Percentiles rank a stretch among this genome's conserved stretches.
Evolutionary conservation across 1,140 invertebrate species (phyloP).

Genomic region (Antheraea pernyi): DNA sequence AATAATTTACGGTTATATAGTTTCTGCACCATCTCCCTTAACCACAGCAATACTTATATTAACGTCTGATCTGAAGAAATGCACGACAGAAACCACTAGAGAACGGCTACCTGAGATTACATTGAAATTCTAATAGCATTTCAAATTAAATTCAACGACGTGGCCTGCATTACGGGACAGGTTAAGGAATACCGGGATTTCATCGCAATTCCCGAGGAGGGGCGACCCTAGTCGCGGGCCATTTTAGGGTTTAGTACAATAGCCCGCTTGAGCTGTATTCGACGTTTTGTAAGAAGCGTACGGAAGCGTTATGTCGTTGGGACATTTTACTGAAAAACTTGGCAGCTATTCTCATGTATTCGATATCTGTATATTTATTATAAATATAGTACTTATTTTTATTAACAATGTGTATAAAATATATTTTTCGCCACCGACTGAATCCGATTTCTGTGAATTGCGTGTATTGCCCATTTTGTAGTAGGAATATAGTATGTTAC

Average conservation of each 20-base stretch:
- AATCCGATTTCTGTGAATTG: too few relatives aligned
- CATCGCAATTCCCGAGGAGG: background rate
- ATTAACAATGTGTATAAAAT: too few relatives aligned
- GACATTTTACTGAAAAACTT: slow-evolving; percentile 30
- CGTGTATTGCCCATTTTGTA: too few relatives aligned
- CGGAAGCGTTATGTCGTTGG: slow-evolving; percentile 20
- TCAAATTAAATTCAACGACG: slow-evolving; percentile 3
- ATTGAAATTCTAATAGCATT: slow-evolving; percentile 5
- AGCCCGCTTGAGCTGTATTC: slow-evolving; percentile 38
- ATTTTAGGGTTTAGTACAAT: slow-evolving; percentile 47
- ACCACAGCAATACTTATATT: too few relatives aligned
- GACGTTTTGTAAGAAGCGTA: slow-evolving; percentile 41
- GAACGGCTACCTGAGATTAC: background rate
- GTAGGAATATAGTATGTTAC: too few relatives aligned
- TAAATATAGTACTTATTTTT: too few relatives aligned
- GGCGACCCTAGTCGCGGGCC: slow-evolving; percentile 17
- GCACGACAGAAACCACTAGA: background rate
- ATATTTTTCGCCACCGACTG: too few relatives aligned
- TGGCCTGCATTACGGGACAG: background rate
- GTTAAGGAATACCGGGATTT: background rate
- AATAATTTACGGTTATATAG: background rate
- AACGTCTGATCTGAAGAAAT: background rate
- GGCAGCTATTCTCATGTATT: slow-evolving; percentile 5
- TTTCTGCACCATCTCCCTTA: background rate
- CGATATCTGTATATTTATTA: background rate